Evolutionary conservation across 2,113 vertebrate genomes (phyloP).

Genomic region (Myiagra hebetior): DNA sequence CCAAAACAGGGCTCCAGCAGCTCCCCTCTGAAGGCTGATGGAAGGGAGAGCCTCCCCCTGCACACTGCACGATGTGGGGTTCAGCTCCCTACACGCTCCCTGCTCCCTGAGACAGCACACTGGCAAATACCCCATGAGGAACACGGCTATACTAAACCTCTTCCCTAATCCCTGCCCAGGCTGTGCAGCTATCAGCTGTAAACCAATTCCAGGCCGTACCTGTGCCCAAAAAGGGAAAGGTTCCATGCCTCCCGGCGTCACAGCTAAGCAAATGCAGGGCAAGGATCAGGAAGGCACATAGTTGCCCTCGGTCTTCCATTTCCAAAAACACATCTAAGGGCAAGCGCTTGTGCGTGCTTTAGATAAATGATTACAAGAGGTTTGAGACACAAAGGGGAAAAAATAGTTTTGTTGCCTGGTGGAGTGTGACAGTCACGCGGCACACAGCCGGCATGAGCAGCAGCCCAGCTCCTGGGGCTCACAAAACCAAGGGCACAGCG

Average conservation of each 20-base stretch:
- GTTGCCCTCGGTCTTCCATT: neutral
- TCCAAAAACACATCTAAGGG: neutral
- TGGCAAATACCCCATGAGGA: neutral
- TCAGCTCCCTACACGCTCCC: neutral
- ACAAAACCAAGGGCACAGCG: neutral
- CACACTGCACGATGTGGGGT: neutral
- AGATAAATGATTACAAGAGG: conserved; percentile 34
- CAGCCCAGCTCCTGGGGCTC: neutral
- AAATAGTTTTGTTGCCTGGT: neutral
- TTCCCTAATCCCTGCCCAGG: neutral
- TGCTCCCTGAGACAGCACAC: neutral
- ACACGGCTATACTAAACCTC: neutral
- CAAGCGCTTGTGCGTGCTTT: neutral
- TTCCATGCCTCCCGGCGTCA: neutral
- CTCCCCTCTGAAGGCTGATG: no score
- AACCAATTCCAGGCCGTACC: neutral
- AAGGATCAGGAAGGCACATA: neutral
- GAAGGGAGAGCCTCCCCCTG: neutral
- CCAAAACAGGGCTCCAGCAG: accelerated
- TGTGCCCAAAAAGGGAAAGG: neutral
- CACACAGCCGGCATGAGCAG: accelerated
- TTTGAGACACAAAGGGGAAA: conserved; percentile 14
- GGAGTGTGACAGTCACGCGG: neutral
- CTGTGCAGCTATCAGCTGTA: neutral
- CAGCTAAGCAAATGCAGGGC: neutral